phyloP scores from a whole-genome alignment of 2,797 vertebrate genomes.

The Schizopygopsis malacanthus region DNA sequence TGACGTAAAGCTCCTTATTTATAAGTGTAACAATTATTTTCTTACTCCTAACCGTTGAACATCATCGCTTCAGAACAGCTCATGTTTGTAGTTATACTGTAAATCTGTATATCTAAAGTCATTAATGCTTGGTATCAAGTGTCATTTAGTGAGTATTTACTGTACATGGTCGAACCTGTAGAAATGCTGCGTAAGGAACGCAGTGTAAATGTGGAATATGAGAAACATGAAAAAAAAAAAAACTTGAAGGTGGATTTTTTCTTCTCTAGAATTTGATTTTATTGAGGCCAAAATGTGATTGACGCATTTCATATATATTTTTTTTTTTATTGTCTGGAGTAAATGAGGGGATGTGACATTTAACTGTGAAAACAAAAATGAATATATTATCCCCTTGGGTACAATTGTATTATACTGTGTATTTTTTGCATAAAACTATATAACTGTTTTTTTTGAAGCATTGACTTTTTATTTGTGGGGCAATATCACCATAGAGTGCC shows the following conservation, averaged over 20 bases:
- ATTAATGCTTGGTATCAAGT: conserved; percentile 61
- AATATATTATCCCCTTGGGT: conserved; percentile 66
- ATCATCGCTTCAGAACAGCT: conserved; percentile 62
- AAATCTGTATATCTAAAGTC: conserved; percentile 67
- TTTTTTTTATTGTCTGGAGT: conserved; percentile 65
- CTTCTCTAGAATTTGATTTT: conserved; percentile 65
- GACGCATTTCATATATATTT: conserved; percentile 58
- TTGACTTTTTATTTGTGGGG: no score
- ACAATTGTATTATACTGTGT: conserved; percentile 70
- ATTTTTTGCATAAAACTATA: conserved; percentile 74
- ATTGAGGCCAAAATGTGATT: conserved; percentile 65
- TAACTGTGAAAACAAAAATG: conserved; percentile 74
- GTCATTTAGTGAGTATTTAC: conserved; percentile 66
- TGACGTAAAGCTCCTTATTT: conserved; percentile 57
- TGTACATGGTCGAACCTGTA: conserved; percentile 64
- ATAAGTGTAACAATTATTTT: conserved; percentile 56
- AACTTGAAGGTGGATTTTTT: conserved; percentile 55
- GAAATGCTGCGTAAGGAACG: conserved; percentile 59
- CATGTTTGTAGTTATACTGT: conserved; percentile 66
- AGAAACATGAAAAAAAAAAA: conserved; percentile 48
- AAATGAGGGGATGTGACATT: conserved; percentile 69
- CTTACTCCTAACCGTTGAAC: conserved; percentile 65
- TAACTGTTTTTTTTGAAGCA: conserved; percentile 62
- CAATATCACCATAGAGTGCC: no score
- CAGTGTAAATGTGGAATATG: conserved; percentile 59